Evolutionary conservation across 2,113 vertebrate genomes (phyloP), one percentile per base, ranked within the genome.

Genomic region (Phrynosoma blainvillii): DNA sequence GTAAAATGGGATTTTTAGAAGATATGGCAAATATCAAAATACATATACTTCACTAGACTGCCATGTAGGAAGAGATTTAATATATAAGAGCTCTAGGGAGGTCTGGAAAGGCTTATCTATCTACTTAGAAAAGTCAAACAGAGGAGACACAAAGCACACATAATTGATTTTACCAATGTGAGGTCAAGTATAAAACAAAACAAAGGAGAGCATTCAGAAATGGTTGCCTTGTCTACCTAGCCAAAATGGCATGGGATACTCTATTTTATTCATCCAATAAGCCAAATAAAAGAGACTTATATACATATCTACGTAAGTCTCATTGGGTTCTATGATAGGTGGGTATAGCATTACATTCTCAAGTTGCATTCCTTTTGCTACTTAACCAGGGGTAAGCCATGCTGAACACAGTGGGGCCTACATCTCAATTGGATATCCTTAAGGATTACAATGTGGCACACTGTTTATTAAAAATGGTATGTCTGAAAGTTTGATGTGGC

Each of bases 41-140:
- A 86, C 54, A 9, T 8, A 74, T 52, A 88, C 84, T 74, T 71
- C 1, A 30, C n/a, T 71, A 82, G 77, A 25, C 77, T 82, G 23
- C 27, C 86, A 87, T 85, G 85, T 89, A 92, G 84, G 83, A 88
- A 92, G 71, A 83, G 85, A 81, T 79, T 85, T 76, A 88, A 89
- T 62, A 90, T 52, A 84, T 36, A 92, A 89, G 84, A 75, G 87
- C 21, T 87, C 52, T 62, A 73, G 85, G 30, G 80, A 90, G 87
- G 88, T 92, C 95, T 93, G 92, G 40, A 65, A 89, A 93, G 79
- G 82, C 92, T 90, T 86, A 82, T 59, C 84, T 79, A 13, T 84
- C 76, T 70, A 83, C 83, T 90, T 89, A 89, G 92, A 89, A 40
- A 23, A 91, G 36, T 71, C 84, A 75, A 25, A 85, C 83, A 92